These are phyloP conservation scores for Callospermophilus lateralis DNA, from an alignment of 2,113 vertebrate genomes.

Conservation along the genomic window DNA sequence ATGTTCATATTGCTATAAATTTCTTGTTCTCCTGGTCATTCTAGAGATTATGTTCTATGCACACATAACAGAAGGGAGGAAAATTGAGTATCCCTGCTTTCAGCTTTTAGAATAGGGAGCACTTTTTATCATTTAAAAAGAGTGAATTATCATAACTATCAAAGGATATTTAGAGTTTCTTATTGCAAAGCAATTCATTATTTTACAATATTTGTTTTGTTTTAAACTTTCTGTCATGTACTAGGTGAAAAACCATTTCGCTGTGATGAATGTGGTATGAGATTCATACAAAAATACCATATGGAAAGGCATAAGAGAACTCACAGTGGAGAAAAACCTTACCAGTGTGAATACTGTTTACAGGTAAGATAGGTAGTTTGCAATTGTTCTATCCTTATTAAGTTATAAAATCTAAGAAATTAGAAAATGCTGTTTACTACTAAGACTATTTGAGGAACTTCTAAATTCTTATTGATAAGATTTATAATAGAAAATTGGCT, in stretches of 20 bases:
- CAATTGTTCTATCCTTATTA: not conserved
- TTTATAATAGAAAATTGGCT: slow-evolving; percentile 52
- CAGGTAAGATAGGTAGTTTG: slow-evolving; percentile 90
- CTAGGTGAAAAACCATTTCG: slow-evolving; percentile 99
- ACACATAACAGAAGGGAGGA: not conserved
- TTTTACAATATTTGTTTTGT: slow-evolving; percentile 76
- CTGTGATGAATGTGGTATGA: slow-evolving; percentile 99
- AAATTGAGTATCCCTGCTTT: slow-evolving; percentile 2
- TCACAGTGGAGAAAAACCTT: slow-evolving; percentile 99
- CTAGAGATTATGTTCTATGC: not conserved
- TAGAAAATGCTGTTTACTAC: slow-evolving; percentile 44
- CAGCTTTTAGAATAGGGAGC: not conserved
- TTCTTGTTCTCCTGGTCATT: not conserved
- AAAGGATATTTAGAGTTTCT: slow-evolving; percentile 69
- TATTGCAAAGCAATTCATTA: slow-evolving; percentile 52
- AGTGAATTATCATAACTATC: not conserved
- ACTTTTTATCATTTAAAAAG: slow-evolving; percentile 38
- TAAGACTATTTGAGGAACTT: slow-evolving; percentile 44
- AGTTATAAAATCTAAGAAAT: slow-evolving; percentile 32
- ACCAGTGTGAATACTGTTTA: slow-evolving; percentile 99
- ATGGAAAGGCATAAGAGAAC: slow-evolving; percentile 99
- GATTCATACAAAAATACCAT: slow-evolving; percentile 99
- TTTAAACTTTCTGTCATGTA: slow-evolving; percentile 68
- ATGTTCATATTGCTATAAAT: not conserved
- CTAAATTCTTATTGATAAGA: not conserved